Evolutionary conservation across 2,888 invertebrate genomes (phyloP), one percentile per base, ranked within the genome.

Genomic region (Xiphydria camelus): DNA sequence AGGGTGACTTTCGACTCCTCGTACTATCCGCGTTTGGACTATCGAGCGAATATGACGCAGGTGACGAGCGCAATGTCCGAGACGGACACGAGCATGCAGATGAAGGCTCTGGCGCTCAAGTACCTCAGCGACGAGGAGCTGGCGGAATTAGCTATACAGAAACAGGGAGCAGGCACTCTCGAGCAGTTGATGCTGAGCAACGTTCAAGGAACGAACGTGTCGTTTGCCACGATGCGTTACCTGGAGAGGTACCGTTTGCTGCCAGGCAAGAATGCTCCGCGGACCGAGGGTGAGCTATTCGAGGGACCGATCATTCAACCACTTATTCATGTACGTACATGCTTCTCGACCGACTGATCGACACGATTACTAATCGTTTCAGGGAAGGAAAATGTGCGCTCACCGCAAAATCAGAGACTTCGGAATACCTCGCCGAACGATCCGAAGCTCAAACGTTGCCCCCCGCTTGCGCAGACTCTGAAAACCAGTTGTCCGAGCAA

Each of bases 211-310:
- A 80, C 78, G 17, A 86, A 87, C 57, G 82, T 87, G 79, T 87
- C 87, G 2, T 80, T 86, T 58, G 86, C 86, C n/a, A 86, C 87
- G 6, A 79, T 84, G 64, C 83, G 85, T 59, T 87, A 87, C 68
- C 82, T 87, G 80, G 83, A 86, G 64, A 81, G 82, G 60, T 86
- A 87, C 70, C 83, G 83, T 63, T 68, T 86, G 45, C 62, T 82
- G 47, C 78, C 80, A 64, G 80, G 81, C 34, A 61, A 55, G 21
- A 62, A 61, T 35, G 17, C 51, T 43, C 33, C 36, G 10, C 55
- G 57, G 43, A 9, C 25, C 4, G 64, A 65, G 53, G 67, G 72
- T 73, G 49, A 58, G 40, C n/a, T n/a, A n/a, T n/a, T n/a, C n/a
- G n/a, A n/a, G n/a, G n/a, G n/a, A n/a, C n/a, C n/a, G n/a, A n/a